Evolutionary conservation across 2,113 vertebrate species (phyloP).

Genomic region (Phyllostomus hastatus): DNA sequence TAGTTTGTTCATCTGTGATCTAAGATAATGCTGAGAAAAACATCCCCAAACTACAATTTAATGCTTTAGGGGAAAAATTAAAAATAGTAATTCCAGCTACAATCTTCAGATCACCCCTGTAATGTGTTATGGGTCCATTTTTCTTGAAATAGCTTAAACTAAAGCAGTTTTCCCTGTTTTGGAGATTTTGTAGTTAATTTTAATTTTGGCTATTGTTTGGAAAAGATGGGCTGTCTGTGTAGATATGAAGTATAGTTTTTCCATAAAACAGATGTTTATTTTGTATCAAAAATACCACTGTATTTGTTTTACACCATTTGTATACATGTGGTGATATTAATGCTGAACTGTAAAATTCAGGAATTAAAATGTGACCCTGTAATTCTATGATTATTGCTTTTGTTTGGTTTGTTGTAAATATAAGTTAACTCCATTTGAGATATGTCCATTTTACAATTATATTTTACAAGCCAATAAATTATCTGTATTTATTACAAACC

Average conservation of each 20-base stretch:
- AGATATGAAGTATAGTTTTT: slow-evolving; percentile 90
- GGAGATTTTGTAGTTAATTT: slow-evolving; percentile 87
- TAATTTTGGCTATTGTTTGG: slow-evolving; percentile 87
- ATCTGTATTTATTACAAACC: slow-evolving; percentile 17
- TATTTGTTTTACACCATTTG: slow-evolving; percentile 97
- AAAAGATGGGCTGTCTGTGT: slow-evolving; percentile 88
- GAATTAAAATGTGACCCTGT: slow-evolving; percentile 99
- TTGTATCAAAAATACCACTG: slow-evolving; percentile 96
- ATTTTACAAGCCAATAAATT: slow-evolving; percentile 57
- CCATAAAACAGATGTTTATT: slow-evolving; percentile 92
- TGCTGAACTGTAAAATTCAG: slow-evolving; percentile 93
- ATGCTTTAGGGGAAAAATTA: slow-evolving; percentile 64
- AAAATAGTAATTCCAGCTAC: slow-evolving; percentile 77
- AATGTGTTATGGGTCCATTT: slow-evolving; percentile 84
- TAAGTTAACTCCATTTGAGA: slow-evolving; percentile 65
- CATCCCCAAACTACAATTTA: slow-evolving; percentile 64
- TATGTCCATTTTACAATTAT: slow-evolving; percentile 55
- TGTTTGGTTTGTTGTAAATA: slow-evolving; percentile 81
- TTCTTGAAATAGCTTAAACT: slow-evolving; percentile 85
- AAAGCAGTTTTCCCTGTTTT: slow-evolving; percentile 83
- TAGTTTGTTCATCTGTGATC: slow-evolving; percentile 83
- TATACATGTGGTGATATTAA: slow-evolving; percentile 95
- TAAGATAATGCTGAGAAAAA: slow-evolving; percentile 81
- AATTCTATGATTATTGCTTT: slow-evolving; percentile 85
- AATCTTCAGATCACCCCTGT: slow-evolving; percentile 81